Conservation (phyloP, 2,113 vertebrate species). For the Genyomyrus donnyi region DNA sequence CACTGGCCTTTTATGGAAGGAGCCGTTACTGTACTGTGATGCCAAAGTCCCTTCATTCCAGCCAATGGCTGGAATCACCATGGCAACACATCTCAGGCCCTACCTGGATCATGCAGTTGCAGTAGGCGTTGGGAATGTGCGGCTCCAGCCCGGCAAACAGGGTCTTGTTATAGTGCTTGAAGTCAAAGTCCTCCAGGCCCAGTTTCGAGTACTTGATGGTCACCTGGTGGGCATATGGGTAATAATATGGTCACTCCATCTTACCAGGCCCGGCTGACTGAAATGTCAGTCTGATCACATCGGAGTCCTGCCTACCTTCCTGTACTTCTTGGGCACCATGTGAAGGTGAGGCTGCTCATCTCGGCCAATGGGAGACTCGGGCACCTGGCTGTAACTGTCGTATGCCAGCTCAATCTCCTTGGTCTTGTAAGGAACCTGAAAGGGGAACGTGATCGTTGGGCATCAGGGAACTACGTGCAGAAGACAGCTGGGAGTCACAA, state of each 20-base stretch:
- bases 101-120: slow-evolving; percentile 99
- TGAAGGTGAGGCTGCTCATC: slow-evolving; percentile 92
- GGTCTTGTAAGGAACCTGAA: slow-evolving; percentile 87
- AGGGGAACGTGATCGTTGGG: not conserved
- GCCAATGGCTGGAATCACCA: not conserved
- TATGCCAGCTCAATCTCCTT: slow-evolving; percentile 86
- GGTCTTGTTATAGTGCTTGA: slow-evolving; percentile 98
- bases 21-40: not conserved
- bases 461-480: not conserved
- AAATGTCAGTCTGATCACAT: not conserved
- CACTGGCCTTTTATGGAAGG: not conserved
- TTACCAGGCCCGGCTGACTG: not conserved
- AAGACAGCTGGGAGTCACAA: not conserved
- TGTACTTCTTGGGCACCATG: slow-evolving; percentile 94
- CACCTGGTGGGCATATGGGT: slow-evolving; percentile 60
- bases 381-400: slow-evolving; percentile 88
- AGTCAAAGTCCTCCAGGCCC: slow-evolving; percentile 95
- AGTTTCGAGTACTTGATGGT: slow-evolving; percentile 98
- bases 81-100: slow-evolving; percentile 27
- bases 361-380: slow-evolving; percentile 84
- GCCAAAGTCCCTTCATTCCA: slow-evolving; percentile 25
- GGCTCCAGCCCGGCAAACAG: slow-evolving; percentile 93
- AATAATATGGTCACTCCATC: not conserved
- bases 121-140: slow-evolving; percentile 98
- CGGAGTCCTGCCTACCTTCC: slow-evolving; percentile 71